These are phyloP conservation scores for Oscheius myriophilus DNA, from an alignment of 2,888 invertebrate species.

Conservation along the genomic window DNA sequence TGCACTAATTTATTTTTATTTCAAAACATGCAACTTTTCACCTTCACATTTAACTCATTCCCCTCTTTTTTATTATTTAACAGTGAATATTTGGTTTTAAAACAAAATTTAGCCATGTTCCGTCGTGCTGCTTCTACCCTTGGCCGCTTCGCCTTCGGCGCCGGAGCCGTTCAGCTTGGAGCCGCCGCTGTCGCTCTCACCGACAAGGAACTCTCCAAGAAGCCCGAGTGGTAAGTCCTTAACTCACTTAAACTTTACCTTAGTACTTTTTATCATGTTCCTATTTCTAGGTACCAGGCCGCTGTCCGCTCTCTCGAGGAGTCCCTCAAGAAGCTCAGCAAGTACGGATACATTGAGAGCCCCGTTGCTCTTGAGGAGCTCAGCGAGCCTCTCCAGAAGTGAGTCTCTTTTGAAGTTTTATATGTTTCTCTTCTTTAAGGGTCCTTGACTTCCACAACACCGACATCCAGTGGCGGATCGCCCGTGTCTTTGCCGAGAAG, in stretches of 20 bases:
- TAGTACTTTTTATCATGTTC: background rate
- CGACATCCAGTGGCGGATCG: slow-evolving; percentile 61
- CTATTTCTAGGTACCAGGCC: slow-evolving; percentile 45
- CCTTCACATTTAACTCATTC: too few species aligned
- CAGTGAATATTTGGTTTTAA: background rate
- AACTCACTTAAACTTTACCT: background rate
- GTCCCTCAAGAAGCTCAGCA: slow-evolving; percentile 51
- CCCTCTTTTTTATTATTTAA: too few species aligned
- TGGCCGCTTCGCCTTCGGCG: slow-evolving; percentile 45
- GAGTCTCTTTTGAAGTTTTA: slow-evolving; percentile 9
- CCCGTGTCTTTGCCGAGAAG: slow-evolving; percentile 55
- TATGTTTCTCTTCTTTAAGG: slow-evolving; percentile 38
- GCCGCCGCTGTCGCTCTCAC: slow-evolving; percentile 56
- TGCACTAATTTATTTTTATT: background rate
- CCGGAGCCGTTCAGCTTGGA: slow-evolving; percentile 47
- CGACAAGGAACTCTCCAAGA: slow-evolving; percentile 58
- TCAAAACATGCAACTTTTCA: too few species aligned
- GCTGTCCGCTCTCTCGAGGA: slow-evolving; percentile 53
- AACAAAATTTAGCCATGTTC: slow-evolving; percentile 40
- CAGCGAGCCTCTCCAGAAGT: slow-evolving; percentile 43
- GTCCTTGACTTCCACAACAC: slow-evolving; percentile 56
- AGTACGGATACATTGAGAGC: slow-evolving; percentile 55
- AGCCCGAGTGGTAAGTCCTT: slow-evolving; percentile 52
- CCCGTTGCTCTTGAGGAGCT: slow-evolving; percentile 45
- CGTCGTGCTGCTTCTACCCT: slow-evolving; percentile 44